Evolutionary conservation across 2,888 invertebrate genomes (phyloP), one percentile per base, ranked within the genome.

Genomic region (Allygus modestus): DNA sequence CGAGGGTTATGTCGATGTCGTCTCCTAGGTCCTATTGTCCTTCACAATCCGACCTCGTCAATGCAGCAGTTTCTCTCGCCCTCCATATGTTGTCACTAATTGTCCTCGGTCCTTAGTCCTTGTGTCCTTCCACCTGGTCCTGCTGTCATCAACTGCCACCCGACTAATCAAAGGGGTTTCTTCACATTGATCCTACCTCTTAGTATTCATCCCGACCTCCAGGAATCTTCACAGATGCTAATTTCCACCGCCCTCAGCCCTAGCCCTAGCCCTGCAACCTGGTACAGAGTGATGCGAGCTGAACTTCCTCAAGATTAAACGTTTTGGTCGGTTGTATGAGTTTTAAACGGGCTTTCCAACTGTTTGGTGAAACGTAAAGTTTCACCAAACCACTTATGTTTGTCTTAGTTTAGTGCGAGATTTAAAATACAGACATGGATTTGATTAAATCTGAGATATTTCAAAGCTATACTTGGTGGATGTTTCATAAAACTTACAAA

Each of bases 81-180:
- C 54, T 58, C 79, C 79, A 79, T 79, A 79, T 79, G 79, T 79
- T 51, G 79, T 37, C 79, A 77, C 79, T 79, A 79, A 79, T 79
- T 79, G 79, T 79, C 58, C 28, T 28, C 1, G 1, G 31, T 33
- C 26, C 23, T 75, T 12, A 23, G 33, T 15, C 51, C 26, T 43
- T 28, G 20, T 77, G 51, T 79, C 79, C 31, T 51, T 51, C 31
- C 79, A 79, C 79, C 79, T 79, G 79, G 79, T 17, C 58, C 41
- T 73, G 26, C 69, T 69, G 73, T 73, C 73, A 73, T 73, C 73
- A 73, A 33, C 43, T 11, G 69, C 37, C 37, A 69, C 7, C 69
- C 33, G 61, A 61, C 26, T 15, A 69, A 69, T 69, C 69, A 69
- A 73, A 73, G 41, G 73, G 33, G 15, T 23, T 65, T 73, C 73